Conservation (phyloP, 2,797 vertebrate species). For the Zonotrichia albicollis region DNA sequence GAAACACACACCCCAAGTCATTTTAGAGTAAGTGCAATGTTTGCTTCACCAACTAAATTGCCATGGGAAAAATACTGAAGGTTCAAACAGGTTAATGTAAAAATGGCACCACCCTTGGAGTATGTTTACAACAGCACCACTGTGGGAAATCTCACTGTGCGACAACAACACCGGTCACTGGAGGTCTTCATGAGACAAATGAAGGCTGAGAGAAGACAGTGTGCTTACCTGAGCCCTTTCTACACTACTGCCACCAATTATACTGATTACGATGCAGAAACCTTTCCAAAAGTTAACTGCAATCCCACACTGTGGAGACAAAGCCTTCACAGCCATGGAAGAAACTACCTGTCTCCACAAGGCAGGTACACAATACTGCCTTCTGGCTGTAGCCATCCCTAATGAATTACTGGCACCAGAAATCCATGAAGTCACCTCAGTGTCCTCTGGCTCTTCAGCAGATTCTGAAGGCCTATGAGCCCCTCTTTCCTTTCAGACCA, state of each 20-base stretch:
- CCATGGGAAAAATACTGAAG: background rate
- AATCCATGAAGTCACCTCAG: constrained; percentile 79
- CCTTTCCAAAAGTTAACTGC: background rate
- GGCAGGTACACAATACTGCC: background rate
- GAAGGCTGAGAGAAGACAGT: background rate
- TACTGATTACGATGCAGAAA: background rate
- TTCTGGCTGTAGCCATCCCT: background rate
- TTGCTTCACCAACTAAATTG: background rate
- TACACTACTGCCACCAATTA: background rate
- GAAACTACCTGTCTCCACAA: background rate
- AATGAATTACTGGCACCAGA: background rate
- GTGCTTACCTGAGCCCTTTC: background rate
- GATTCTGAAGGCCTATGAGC: constrained; percentile 89
- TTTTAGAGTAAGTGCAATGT: background rate
- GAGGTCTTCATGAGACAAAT: background rate
- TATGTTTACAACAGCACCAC: background rate
- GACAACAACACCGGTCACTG: background rate
- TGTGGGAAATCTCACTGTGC: background rate
- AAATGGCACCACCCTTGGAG: background rate
- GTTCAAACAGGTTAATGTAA: background rate
- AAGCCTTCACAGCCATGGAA: background rate
- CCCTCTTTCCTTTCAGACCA: constrained; percentile 98
- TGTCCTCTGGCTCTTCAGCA: constrained; percentile 87
- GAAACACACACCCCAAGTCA: background rate
- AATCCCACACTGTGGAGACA: background rate